Evolutionary conservation across 2,113 vertebrate species (phyloP), one percentile per base, ranked within the genome.

Genomic region (Syngnathoides biaculeatus): DNA sequence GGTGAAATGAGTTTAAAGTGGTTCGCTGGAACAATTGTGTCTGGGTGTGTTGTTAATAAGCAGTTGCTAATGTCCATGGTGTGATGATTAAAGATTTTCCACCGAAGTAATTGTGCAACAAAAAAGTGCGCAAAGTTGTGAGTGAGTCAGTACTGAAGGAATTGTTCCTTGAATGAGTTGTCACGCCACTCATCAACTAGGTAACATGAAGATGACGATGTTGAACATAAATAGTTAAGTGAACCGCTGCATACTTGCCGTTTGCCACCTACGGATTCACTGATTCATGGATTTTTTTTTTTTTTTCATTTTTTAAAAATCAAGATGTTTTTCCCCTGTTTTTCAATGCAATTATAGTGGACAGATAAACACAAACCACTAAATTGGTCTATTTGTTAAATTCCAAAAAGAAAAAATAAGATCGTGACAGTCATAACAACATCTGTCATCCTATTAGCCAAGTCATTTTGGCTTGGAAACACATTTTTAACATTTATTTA

Each of bases 61-160:
- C 19, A 42, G 22, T 60, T 63, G 27, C 17, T 15, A 8, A 38
- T 68, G 24, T 60, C 27, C 63, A 8, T 17, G 3, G 65, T 35
- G 38, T 68, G 45, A 38, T 5, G 42, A n/a, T 79, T 15, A n/a
- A 65, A 20, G 9, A 20, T 48, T 64, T 60, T 68, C 19, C 50
- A 35, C 45, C 22, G 17, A 50, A 48, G 27, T 69, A 13, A 62
- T 62, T 62, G 59, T 24, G 59, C 39, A 43, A 62, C 20, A 22
- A 22, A 22, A 14, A 39, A 61, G 11, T 22, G 22, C 26, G 20
- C 19, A 8, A 5, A 45, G 6, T 58, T 10, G n/a, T 19, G 27
- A 19, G 3, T 9, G 47, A 35, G 65, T 57, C 17, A n/a, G 27
- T 60, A 14, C 19, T 24, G 15, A 57, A 30, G 15, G 14, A 17